Evolutionary conservation across 2,113 vertebrate genomes (phyloP).

Genomic region (Syngnathus typhle): DNA sequence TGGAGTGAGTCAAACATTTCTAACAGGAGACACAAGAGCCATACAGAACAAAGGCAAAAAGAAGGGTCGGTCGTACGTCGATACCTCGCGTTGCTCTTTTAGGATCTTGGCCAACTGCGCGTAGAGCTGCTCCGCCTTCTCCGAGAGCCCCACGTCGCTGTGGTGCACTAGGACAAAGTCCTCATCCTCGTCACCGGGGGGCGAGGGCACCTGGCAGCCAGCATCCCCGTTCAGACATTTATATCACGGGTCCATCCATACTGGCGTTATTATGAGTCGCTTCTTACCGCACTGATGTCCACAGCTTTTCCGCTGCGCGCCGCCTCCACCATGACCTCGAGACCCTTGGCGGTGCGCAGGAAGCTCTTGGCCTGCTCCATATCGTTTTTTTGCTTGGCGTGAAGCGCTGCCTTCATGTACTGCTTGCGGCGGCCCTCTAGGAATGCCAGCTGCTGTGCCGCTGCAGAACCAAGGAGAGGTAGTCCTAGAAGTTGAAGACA

Average conservation of each 20-base stretch:
- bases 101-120: constrained; percentile 81
- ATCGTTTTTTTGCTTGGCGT: constrained; percentile 89
- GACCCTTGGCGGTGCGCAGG: constrained; percentile 78
- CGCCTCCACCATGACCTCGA: constrained; percentile 79
- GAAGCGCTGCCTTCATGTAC: constrained; percentile 86
- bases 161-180: constrained; percentile 92
- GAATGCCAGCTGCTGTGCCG: constrained; percentile 79
- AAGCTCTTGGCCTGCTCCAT: constrained; percentile 82
- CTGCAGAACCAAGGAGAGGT: constrained; percentile 50
- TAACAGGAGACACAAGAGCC: constrained; percentile 41
- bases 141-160: constrained; percentile 80
- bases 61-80: neutral
- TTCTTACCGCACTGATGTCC: constrained; percentile 77
- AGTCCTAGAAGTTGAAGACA: neutral
- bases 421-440: constrained; percentile 84
- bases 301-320: constrained; percentile 72
- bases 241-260: neutral
- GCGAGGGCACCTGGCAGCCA: constrained; percentile 79
- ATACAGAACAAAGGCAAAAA: neutral
- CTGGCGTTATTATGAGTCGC: neutral
- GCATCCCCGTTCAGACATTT: neutral
- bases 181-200: constrained; percentile 84
- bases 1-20: constrained; percentile 90
- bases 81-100: constrained; percentile 85
- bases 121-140: constrained; percentile 86